Evolutionary conservation across 2,888 invertebrate genomes (phyloP).

Genomic region (Phyto melanocephala): DNA sequence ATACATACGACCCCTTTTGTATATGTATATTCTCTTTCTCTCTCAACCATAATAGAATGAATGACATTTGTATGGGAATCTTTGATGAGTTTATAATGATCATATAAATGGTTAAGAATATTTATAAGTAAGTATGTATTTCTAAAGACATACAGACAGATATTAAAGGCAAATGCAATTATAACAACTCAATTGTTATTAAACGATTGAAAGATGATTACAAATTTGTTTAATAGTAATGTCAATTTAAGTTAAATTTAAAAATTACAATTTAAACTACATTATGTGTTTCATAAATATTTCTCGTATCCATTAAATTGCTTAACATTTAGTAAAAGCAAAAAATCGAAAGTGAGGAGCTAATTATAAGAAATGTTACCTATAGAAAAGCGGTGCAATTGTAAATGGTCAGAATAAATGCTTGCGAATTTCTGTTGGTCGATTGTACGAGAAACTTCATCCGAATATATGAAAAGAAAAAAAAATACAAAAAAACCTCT

Average conservation of each 20-base stretch:
- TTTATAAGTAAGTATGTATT: too few species aligned
- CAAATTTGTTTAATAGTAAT: slow-evolving; percentile 42
- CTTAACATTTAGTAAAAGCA: slow-evolving; percentile 29
- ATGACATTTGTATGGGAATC: neutral
- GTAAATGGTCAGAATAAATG: too few species aligned
- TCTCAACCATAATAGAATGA: neutral
- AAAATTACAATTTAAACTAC: too few species aligned
- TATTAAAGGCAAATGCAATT: slow-evolving; percentile 29
- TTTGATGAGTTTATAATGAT: neutral
- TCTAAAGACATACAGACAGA: neutral
- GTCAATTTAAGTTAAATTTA: too few species aligned
- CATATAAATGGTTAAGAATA: neutral
- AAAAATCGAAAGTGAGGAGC: neutral
- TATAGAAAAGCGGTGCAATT: too few species aligned
- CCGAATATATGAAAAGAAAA: too few species aligned
- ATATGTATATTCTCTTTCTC: too few species aligned
- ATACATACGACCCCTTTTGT: neutral
- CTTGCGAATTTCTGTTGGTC: too few species aligned
- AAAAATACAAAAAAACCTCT: too few species aligned
- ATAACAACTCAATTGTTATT: slow-evolving; percentile 49
- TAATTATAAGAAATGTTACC: too few species aligned
- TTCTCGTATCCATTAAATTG: slow-evolving; percentile 2
- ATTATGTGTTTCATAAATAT: too few species aligned
- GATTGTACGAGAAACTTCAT: too few species aligned
- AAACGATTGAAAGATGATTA: slow-evolving; percentile 34